Base-by-base conservation (phyloP, 1,140 invertebrate species). In the Luehdorfia chinensis region DNA sequence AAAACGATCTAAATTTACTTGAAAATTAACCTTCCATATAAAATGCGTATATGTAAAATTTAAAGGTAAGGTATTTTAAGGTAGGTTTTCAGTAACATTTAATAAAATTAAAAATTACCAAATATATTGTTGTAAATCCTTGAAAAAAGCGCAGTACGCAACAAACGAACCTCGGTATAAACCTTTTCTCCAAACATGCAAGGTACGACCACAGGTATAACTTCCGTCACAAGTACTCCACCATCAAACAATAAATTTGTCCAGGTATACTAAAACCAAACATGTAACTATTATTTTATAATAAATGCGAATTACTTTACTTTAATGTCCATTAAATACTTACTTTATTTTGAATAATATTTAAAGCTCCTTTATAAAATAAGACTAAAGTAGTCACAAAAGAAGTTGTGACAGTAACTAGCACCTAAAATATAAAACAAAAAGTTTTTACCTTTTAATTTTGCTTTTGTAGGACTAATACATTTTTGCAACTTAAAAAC, bases 121-220 rank as follows among this genome's bases (percentile, higher is more conserved):
- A 84, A 62, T 53, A 60, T 60, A 28, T 77, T 71, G 46, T 75
- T 70, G 33, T 79, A 84, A 9, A 80, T 56, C 19, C 62, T 68
- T 4, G 64, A 66, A 13, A 68, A 65, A 1, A 84, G 48, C 12
- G 69, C 47, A 14, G 77, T 68, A 30, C 61, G 54, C 0, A 84
- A 51, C 0, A 56, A 33, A 0, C 51, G 43, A 4, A 79, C 76
- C 41, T 84, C 67, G 7, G 56, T 55, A 3, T 68, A 65, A 0
- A 84, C 48, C n/a, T 44, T 47, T 23, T 79, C 73, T 6, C 64
- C 70, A 6, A 61, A 60, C 4, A 62, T 23, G 41, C 76, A 80
- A 1, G 68, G 61, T 0, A 62, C 32, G 6, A 78, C 60, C 31
- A 84, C 21, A 8, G 75, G 68, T 0, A 61, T 28, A 36, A 83